Evolutionary conservation across 2,113 vertebrate species (phyloP).

Genomic region (Tupaia tana): DNA sequence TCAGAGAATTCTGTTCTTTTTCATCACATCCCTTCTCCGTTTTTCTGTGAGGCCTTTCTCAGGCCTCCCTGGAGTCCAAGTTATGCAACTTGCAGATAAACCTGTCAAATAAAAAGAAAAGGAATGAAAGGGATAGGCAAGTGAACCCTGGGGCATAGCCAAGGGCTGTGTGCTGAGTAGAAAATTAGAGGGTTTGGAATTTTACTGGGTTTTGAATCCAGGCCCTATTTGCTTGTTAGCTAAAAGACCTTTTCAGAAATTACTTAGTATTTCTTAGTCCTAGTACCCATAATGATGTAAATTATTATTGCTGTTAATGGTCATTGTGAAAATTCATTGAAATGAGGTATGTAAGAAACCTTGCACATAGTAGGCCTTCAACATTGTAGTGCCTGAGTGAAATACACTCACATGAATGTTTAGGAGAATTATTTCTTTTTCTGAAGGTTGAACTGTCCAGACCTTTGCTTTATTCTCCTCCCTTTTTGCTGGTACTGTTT

Average conservation of each 20-base stretch:
- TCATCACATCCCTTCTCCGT: neutral
- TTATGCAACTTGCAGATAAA: slow-evolving; percentile 63
- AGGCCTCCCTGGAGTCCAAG: slow-evolving; percentile 59
- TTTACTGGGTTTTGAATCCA: slow-evolving; percentile 9
- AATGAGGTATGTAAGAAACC: neutral
- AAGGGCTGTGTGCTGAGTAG: neutral
- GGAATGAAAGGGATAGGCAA: slow-evolving; percentile 61
- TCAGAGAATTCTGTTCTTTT: neutral
- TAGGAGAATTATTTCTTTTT: slow-evolving; percentile 26
- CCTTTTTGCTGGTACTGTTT: neutral
- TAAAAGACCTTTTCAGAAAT: slow-evolving; percentile 24
- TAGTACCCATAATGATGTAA: neutral
- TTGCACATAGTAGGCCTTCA: neutral
- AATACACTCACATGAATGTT: neutral
- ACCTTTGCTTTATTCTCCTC: neutral
- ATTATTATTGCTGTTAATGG: neutral
- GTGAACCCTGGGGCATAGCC: neutral
- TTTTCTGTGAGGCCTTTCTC: slow-evolving; percentile 43
- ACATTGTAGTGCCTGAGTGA: neutral
- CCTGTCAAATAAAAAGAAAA: slow-evolving; percentile 73
- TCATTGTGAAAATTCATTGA: neutral
- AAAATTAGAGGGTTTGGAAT: slow-evolving; percentile 47
- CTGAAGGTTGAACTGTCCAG: neutral
- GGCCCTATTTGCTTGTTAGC: neutral
- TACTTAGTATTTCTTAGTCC: neutral